Base-by-base conservation (phyloP, 2,113 vertebrate genomes). In the Larimichthys polyactis region DNA sequence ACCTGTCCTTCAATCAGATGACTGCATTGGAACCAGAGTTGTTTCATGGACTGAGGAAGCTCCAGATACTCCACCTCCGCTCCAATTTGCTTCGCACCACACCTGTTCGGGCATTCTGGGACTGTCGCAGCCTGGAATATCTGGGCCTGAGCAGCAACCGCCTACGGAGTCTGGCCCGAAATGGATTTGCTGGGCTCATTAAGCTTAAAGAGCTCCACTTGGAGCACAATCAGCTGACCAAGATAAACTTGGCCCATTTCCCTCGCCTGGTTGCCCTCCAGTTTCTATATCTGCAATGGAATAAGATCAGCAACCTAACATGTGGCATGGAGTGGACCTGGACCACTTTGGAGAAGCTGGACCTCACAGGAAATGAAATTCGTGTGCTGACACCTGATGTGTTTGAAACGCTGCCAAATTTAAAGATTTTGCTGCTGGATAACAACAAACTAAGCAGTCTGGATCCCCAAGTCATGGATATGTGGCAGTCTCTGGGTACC, bases 171-270 rank as follows among this genome's bases (percentile, higher is more conserved):
- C 95, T 99, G 94, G 97, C 98, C 91, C 97, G 98, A 66, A 99
- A 99, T 73, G 97, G 98, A 94, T 99, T 99, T 95, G 98, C 98
- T 1, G 98, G 98, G 95, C 97, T 99, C 94, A 97, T 98, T 92
- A 99, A 98, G 94, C 95, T 99, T 90, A 96, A 96, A 92, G 98
- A 99, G 94, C 98, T 99, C 95, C 98, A 99, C 94, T 95, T 99
- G 93, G 98, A 99, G 95, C 97, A 98, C 95, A 99, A 99, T 95
- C 98, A 99, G 95, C 95, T 99, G 95, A 98, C 97, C 87, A 98
- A 98, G 96, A 98, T 99, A 95, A 99, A 99, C 96, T 96, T 99
- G 96, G 98, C 98, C 92, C 98, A 99, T 95, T 99, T 99, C 94
- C 97, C 98, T 72, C 97, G 98, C 89, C 96, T 99, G 86, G 97